Evolutionary conservation across 2,888 invertebrate species (phyloP), one percentile per base, ranked within the genome.

Genomic region (Platycheirus albimanus): DNA sequence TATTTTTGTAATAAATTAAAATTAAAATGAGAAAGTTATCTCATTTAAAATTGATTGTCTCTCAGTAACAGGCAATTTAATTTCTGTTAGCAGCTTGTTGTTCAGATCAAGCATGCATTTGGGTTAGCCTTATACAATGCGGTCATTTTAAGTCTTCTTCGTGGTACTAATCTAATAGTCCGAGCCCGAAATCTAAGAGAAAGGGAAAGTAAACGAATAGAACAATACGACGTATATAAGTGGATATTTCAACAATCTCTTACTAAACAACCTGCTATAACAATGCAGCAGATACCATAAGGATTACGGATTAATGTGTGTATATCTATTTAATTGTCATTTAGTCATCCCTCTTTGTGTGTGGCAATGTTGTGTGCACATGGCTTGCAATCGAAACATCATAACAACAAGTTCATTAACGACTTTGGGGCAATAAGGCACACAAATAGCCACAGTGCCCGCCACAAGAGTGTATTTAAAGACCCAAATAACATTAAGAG

Each of bases 381-480:
- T 47, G 69, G 30, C 56, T n/a, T 74, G 72, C 83, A 83, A 83
- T 83, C 83, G 56, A 58, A 69, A 74, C 72, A 83, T 83, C 83
- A 83, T 83, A 83, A 83, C 83, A 83, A 83, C 83, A 78, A 83
- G 83, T 83, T 83, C 83, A 74, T 83, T 83, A 83, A 83, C 58
- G 74, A 83, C 78, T 74, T 78, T 67, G 51, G 67, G 63, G 61
- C 61, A 63, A 77, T 71, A 66, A 51, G 71, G 71, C 49, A 71
- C 66, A 78, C 83, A 83, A 83, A 83, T 72, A 69, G 78, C 78
- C 78, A 78, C 78, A 78, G 38, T 51, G 49, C 69, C 69, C 72
- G 67, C 72, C 83, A 78, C 83, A 78, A 64, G 77, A 74, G 83
- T 72, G 66, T 78, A 78, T 74, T 83, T 78, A 78, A 83, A 74